A percentile compares a stretch with the other conserved stretches of the same genome.
phyloP scores from a whole-genome alignment of 2,888 invertebrate genomes.

The Athalia circularis region DNA sequence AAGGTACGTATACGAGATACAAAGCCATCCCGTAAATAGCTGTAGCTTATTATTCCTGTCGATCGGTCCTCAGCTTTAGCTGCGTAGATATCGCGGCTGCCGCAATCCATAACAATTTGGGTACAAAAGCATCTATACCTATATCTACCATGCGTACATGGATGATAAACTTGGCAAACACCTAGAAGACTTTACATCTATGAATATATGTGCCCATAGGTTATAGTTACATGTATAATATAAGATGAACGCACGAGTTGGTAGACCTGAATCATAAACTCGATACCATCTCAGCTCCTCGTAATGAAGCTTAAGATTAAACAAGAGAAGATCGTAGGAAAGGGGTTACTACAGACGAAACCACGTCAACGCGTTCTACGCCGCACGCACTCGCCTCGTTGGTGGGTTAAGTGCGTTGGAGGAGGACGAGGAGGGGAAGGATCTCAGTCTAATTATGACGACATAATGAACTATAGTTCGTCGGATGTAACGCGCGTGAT shows the following conservation, averaged over 20 bases:
- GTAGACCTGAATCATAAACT: conserved; percentile 23
- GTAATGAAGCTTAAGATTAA: conserved; percentile 45
- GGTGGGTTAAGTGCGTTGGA: conserved; percentile 42
- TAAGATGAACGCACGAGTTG: conserved; percentile 17
- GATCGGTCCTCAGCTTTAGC: not conserved
- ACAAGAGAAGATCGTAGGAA: conserved; percentile 40
- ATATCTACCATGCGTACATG: not conserved
- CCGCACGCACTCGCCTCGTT: conserved; percentile 5
- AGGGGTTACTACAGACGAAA: not conserved
- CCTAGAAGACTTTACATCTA: too few species aligned
- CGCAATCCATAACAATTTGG: conserved; percentile 28
- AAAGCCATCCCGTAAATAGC: not conserved
- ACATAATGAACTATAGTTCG: conserved; percentile 44
- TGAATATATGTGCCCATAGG: too few species aligned
- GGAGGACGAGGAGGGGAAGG: not conserved
- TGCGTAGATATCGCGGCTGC: not conserved
- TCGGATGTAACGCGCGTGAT: conserved; percentile 39
- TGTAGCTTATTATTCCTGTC: not conserved
- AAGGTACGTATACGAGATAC: not conserved
- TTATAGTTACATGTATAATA: too few species aligned
- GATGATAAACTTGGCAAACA: not conserved
- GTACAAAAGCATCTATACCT: conserved; percentile 17
- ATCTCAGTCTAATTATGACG: conserved; percentile 47
- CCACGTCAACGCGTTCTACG: conserved; percentile 3
- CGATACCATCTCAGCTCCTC: conserved; percentile 15